Conservation (phyloP, 2,797 vertebrate species). For the Phaenicophaeus curvirostris region DNA sequence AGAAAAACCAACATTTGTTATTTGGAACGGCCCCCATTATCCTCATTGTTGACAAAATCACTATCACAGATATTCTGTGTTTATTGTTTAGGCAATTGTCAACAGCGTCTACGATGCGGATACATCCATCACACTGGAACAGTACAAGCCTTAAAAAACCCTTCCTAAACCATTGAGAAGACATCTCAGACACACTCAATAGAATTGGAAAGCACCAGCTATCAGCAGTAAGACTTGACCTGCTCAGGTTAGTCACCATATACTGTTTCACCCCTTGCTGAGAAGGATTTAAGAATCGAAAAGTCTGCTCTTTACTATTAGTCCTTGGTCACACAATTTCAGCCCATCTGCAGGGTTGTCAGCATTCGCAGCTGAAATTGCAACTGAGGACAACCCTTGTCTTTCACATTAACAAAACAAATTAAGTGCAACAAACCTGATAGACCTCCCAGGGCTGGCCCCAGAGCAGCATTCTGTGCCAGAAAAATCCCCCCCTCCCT, state of each 20-base stretch:
- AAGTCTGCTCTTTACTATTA: not conserved
- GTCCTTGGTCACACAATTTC: not conserved
- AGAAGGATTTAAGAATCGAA: not conserved
- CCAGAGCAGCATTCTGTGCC: no score
- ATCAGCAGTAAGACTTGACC: not conserved
- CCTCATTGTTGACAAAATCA: not conserved
- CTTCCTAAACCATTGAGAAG: not conserved
- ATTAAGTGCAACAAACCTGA: not conserved
- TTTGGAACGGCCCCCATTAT: not conserved
- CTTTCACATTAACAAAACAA: not conserved
- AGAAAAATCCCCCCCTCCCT: not conserved
- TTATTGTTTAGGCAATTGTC: not conserved
- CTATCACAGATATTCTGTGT: not conserved
- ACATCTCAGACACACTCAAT: not conserved
- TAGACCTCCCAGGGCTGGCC: not conserved
- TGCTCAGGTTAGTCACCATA: not conserved
- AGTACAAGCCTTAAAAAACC: not conserved
- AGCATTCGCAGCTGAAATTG: not conserved
- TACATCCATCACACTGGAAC: not conserved
- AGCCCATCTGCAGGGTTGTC: not conserved
- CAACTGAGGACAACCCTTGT: fast-evolving
- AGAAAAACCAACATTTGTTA: not conserved
- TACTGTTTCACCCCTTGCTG: not conserved
- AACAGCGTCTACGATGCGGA: not conserved
- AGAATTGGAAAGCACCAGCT: not conserved